These are phyloP conservation scores for Drosophila maculinotata DNA, from an alignment of 2,888 invertebrate genomes.

Conservation along the genomic window DNA sequence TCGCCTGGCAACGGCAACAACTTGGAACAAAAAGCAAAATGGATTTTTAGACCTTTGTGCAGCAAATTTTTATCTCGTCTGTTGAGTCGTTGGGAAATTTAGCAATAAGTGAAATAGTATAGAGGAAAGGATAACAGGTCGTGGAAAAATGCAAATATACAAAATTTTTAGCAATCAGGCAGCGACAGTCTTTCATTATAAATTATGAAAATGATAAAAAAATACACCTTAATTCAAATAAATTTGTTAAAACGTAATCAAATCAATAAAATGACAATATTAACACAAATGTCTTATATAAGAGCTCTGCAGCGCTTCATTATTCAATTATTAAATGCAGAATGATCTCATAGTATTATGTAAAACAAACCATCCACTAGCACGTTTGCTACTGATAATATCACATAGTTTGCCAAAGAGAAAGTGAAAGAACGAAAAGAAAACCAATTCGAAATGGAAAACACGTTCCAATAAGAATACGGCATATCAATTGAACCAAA, in stretches of 20 bases:
- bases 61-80: constrained; percentile 9
- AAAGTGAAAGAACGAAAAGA: neutral
- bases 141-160: no score
- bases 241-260: no score
- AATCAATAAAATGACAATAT: no score
- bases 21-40: constrained; percentile 15
- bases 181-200: no score
- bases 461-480: constrained; percentile 11
- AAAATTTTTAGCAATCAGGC: no score
- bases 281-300: neutral
- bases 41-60: constrained; percentile 42
- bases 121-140: neutral
- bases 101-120: neutral
- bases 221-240: no score
- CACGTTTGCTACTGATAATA: constrained; percentile 14
- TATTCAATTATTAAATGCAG: neutral
- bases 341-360: constrained; percentile 6
- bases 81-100: constrained; percentile 11
- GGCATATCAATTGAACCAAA: no score
- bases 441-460: neutral
- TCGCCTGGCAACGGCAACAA: constrained; percentile 3
- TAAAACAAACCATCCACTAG: neutral
- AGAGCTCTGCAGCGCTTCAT: neutral
- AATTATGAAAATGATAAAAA: neutral
- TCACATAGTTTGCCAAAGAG: neutral